Evolutionary conservation across 2,888 invertebrate species (phyloP).

Genomic region (Pammene fasciana): DNA sequence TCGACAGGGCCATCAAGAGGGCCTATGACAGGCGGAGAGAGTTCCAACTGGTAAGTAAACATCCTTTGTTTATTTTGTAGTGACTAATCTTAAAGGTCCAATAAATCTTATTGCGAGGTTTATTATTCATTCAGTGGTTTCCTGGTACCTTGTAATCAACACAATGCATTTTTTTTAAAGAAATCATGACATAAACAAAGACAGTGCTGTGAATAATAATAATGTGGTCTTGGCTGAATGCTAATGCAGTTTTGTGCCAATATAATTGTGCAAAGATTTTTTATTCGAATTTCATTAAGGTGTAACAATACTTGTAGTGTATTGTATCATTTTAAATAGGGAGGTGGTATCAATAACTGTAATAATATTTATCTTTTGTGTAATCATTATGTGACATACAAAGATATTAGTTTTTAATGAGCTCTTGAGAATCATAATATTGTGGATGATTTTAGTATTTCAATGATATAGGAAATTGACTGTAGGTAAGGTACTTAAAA

Average conservation of each 20-base stretch:
- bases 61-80: slow-evolving; percentile 39
- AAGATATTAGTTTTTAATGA: slow-evolving; percentile 5
- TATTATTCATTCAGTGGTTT: slow-evolving; percentile 1
- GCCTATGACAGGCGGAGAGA: slow-evolving; percentile 97
- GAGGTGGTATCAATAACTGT: not conserved
- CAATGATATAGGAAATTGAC: not conserved
- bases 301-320: not conserved
- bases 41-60: slow-evolving; percentile 94
- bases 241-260: slow-evolving; percentile 16
- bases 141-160: slow-evolving; percentile 4
- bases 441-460: not conserved
- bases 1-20: slow-evolving; percentile 93
- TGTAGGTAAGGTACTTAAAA: not conserved
- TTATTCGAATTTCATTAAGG: slow-evolving; percentile 9
- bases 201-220: slow-evolving; percentile 28
- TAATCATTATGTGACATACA: slow-evolving; percentile 2
- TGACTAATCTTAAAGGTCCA: slow-evolving; percentile 18
- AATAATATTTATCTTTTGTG: slow-evolving; percentile 1
- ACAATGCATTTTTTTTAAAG: slow-evolving; percentile 4
- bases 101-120: slow-evolving; percentile 4
- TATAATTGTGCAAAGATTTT: slow-evolving; percentile 2
- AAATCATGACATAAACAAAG: slow-evolving; percentile 38
- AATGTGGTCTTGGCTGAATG: slow-evolving; percentile 16
- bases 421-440: not conserved
- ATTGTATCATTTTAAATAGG: not conserved